Conservation (phyloP, 1,140 invertebrate genomes). For the Plutomurus gul region DNA sequence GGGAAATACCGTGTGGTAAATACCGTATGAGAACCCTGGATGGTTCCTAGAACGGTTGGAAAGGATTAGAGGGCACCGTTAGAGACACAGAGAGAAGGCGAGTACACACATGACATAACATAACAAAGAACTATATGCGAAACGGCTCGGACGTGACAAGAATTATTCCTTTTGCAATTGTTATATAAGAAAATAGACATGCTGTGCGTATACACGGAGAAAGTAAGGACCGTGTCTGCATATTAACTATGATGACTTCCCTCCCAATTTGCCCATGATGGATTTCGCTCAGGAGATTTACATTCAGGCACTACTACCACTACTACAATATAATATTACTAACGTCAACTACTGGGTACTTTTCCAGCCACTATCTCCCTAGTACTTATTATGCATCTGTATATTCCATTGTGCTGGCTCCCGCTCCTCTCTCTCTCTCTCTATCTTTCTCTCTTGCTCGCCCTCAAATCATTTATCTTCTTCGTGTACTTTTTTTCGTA, state of each 20-base stretch:
- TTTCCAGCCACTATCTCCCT: too few relatives aligned
- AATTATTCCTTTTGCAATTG: slow-evolving; percentile 31
- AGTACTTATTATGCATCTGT: too few relatives aligned
- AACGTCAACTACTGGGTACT: not conserved
- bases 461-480: too few relatives aligned
- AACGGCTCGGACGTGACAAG: slow-evolving; percentile 28
- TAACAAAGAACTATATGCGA: slow-evolving; percentile 18
- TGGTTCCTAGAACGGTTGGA: not conserved
- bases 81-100: not conserved
- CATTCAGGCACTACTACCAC: not conserved
- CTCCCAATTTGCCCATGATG: slow-evolving; percentile 18
- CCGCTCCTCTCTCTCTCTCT: too few relatives aligned
- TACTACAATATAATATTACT: not conserved
- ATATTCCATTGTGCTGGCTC: too few relatives aligned
- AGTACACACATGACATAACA: not conserved
- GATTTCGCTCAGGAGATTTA: slow-evolving; percentile 14
- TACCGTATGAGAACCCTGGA: too few relatives aligned
- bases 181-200: slow-evolving; percentile 26
- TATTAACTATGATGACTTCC: slow-evolving; percentile 28
- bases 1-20: too few relatives aligned
- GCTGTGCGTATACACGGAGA: slow-evolving; percentile 14
- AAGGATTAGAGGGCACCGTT: not conserved
- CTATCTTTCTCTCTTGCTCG: too few relatives aligned
- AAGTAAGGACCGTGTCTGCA: slow-evolving; percentile 25
- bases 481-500: too few relatives aligned